Percentiles rank a stretch among this genome's conserved stretches.
phyloP scores from a whole-genome alignment of 2,888 invertebrate species.

The Glaucopsyche alexis region DNA sequence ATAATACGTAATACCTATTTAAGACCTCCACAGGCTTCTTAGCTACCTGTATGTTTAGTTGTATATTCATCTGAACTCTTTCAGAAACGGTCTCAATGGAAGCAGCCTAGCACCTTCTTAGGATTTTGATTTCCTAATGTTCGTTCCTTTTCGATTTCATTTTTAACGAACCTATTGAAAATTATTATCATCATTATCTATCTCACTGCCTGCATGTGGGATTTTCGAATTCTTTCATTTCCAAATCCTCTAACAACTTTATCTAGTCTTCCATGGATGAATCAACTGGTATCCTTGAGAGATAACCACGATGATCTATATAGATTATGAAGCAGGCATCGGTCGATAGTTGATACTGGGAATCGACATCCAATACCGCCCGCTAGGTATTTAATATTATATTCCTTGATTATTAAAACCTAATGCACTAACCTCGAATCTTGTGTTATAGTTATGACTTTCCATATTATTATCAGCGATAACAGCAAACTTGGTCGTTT shows the following conservation, averaged over 20 bases:
- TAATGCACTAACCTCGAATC: not conserved
- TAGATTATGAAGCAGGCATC: not conserved
- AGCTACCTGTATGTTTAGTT: not conserved
- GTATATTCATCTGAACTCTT: not conserved
- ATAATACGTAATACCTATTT: not conserved
- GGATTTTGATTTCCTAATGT: too few relatives aligned
- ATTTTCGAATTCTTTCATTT: not conserved
- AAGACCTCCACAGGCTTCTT: not conserved
- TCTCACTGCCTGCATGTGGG: not conserved
- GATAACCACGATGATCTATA: slow-evolving; percentile 10
- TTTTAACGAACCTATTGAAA: not conserved
- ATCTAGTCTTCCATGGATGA: not conserved
- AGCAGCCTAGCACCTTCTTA: not conserved
- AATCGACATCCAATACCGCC: not conserved
- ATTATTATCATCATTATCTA: not conserved
- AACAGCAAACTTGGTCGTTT: not conserved
- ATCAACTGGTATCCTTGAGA: slow-evolving; percentile 3
- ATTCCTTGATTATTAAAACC: not conserved
- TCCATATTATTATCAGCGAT: not conserved
- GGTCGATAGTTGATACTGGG: not conserved
- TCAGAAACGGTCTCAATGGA: not conserved
- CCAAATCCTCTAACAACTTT: not conserved
- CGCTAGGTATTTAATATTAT: too few relatives aligned
- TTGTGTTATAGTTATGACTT: not conserved
- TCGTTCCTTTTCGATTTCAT: not conserved